Percentiles rank a stretch among this genome's conserved stretches.
These are phyloP conservation scores for Alloplasta piceator DNA, from an alignment of 2,888 invertebrate species.

Conservation along the genomic window DNA sequence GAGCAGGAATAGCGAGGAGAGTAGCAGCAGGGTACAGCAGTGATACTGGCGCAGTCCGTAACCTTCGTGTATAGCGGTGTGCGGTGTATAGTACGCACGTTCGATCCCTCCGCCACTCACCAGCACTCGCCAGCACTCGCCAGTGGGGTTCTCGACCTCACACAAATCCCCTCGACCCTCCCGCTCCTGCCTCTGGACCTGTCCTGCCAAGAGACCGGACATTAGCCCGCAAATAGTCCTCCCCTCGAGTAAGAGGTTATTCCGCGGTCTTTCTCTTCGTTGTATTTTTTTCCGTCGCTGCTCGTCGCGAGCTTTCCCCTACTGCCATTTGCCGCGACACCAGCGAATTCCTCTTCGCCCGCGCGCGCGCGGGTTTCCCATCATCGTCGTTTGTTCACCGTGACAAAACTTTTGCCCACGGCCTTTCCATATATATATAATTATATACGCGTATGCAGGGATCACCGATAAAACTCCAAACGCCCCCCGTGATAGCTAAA, in stretches of 20 bases:
- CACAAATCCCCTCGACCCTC: constrained; percentile 11
- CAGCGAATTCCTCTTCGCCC: constrained; percentile 26
- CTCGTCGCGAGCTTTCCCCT: constrained; percentile 40
- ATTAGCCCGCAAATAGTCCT: constrained; percentile 66
- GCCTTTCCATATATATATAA: no score
- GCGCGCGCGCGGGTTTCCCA: constrained; percentile 24
- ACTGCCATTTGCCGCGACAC: constrained; percentile 48
- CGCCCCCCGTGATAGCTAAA: no score
- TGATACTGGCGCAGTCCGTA: constrained; percentile 20
- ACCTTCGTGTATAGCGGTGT: constrained; percentile 27
- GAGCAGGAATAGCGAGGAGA: background rate
- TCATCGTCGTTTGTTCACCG: background rate
- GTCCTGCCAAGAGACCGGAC: constrained; percentile 63
- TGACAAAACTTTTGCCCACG: no score
- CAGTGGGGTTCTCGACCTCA: constrained; percentile 55
- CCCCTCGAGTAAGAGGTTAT: constrained; percentile 51
- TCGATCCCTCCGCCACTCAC: constrained; percentile 39
- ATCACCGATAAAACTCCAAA: no score
- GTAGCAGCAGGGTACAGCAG: constrained; percentile 8
- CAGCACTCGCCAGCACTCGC: no score
- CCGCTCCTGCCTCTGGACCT: constrained; percentile 43
- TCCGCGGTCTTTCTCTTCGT: constrained; percentile 46
- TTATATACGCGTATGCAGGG: no score
- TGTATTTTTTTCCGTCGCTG: constrained; percentile 26
- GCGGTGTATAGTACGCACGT: constrained; percentile 46